Evolutionary conservation across 2,797 vertebrate species (phyloP).

Genomic region (Pygocentrus nattereri): DNA sequence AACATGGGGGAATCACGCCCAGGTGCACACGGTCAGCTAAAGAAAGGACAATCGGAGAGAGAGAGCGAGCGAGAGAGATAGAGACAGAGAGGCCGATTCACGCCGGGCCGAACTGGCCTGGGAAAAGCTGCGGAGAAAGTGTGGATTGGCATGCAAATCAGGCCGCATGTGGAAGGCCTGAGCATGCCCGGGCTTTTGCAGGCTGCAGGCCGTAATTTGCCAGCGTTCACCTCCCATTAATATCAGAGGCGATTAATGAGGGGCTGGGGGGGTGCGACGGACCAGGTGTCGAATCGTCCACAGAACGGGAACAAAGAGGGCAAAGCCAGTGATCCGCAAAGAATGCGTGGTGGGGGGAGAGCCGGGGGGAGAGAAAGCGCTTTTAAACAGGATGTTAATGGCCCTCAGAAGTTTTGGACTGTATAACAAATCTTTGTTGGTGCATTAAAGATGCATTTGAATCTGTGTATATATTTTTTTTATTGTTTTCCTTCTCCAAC

Average conservation of each 20-base stretch:
- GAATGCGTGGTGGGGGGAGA: slow-evolving; percentile 72
- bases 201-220: slow-evolving; percentile 72
- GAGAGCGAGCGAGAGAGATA: background rate
- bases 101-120: slow-evolving; percentile 59
- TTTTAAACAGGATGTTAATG: background rate
- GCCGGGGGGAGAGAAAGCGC: slow-evolving; percentile 15
- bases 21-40: slow-evolving; percentile 55
- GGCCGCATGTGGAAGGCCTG: slow-evolving; percentile 69
- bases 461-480: background rate
- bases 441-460: background rate
- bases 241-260: slow-evolving; percentile 86
- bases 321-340: slow-evolving; percentile 80
- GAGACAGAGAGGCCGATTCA: slow-evolving; percentile 65
- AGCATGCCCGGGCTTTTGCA: slow-evolving; percentile 68
- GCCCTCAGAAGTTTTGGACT: slow-evolving; percentile 38
- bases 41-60: slow-evolving; percentile 8
- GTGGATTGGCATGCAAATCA: slow-evolving; percentile 79
- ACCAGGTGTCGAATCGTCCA: slow-evolving; percentile 81
- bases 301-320: slow-evolving; percentile 83
- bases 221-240: slow-evolving; percentile 84
- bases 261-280: slow-evolving; percentile 58
- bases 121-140: slow-evolving; percentile 59
- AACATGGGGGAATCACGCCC: slow-evolving; percentile 41
- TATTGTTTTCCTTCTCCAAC: background rate
- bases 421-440: background rate